Percentiles rank a stretch among this genome's conserved stretches.
Conservation (phyloP, 2,113 vertebrate species). For the Mus musculus region DNA sequence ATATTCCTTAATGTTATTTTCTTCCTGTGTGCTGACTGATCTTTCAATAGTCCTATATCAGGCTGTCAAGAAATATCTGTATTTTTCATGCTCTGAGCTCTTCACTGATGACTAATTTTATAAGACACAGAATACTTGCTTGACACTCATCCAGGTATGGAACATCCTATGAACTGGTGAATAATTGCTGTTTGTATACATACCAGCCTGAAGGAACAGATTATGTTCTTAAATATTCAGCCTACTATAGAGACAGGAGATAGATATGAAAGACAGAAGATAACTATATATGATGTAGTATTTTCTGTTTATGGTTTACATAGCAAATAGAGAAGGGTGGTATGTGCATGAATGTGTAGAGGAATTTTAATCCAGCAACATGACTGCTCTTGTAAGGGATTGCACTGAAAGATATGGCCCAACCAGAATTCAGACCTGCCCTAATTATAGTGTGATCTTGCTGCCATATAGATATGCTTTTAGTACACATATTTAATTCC, state of each 20-base stretch:
- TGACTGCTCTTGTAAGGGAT: too few species aligned
- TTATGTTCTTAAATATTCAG: neutral
- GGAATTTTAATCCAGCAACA: too few species aligned
- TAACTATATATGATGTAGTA: neutral
- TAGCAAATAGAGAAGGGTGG: neutral
- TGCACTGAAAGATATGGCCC: too few species aligned
- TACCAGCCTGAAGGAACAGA: neutral
- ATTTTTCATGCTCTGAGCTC: neutral
- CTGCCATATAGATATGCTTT: too few species aligned
- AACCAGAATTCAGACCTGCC: too few species aligned
- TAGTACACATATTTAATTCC: too few species aligned
- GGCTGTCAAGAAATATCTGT: neutral
- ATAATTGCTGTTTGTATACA: slow-evolving; percentile 24
- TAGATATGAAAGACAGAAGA: neutral
- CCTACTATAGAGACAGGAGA: neutral
- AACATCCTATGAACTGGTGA: neutral
- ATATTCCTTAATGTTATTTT: neutral
- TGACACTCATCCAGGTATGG: neutral
- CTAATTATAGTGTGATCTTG: too few species aligned
- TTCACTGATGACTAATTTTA: slow-evolving; percentile 12
- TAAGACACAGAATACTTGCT: neutral
- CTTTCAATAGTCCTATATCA: neutral
- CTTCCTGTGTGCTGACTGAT: neutral
- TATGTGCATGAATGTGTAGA: neutral
- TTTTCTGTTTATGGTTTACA: neutral